phyloP scores from a whole-genome alignment of 2,113 vertebrate species.

The Henicopernis longicauda region DNA sequence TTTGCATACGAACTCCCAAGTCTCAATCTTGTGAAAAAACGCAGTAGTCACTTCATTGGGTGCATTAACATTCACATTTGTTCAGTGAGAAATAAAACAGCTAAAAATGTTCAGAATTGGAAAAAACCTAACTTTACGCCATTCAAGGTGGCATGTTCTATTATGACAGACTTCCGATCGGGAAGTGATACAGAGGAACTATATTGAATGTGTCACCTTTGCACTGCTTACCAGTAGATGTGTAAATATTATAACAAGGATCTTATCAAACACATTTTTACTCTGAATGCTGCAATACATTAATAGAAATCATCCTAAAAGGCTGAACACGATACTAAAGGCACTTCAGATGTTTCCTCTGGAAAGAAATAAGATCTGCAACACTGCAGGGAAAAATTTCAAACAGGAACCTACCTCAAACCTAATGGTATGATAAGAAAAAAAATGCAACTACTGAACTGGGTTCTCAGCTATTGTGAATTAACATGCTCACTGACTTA shows the following conservation, averaged over 20 bases:
- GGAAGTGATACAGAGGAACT: not conserved
- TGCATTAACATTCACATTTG: not conserved
- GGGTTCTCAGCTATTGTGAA: not conserved
- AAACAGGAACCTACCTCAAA: not conserved
- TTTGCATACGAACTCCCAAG: not conserved
- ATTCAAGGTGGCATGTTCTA: not conserved
- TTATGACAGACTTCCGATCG: not conserved
- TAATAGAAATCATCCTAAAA: not conserved
- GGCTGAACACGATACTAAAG: not conserved
- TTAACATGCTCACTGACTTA: not conserved
- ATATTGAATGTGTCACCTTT: not conserved
- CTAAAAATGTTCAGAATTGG: not conserved
- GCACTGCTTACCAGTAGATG: not conserved
- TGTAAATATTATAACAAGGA: not conserved
- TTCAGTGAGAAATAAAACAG: not conserved
- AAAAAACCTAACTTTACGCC: not conserved
- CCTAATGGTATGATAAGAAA: not conserved
- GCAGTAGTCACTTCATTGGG: not conserved
- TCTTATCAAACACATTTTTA: not conserved
- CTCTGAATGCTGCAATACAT: not conserved
- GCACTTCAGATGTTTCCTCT: not conserved
- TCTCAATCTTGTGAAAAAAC: not conserved
- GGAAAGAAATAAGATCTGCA: not conserved
- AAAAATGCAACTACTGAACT: not conserved
- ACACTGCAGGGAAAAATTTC: not conserved